Conservation (phyloP, 2,113 vertebrate species). For the Rhea americana region DNA sequence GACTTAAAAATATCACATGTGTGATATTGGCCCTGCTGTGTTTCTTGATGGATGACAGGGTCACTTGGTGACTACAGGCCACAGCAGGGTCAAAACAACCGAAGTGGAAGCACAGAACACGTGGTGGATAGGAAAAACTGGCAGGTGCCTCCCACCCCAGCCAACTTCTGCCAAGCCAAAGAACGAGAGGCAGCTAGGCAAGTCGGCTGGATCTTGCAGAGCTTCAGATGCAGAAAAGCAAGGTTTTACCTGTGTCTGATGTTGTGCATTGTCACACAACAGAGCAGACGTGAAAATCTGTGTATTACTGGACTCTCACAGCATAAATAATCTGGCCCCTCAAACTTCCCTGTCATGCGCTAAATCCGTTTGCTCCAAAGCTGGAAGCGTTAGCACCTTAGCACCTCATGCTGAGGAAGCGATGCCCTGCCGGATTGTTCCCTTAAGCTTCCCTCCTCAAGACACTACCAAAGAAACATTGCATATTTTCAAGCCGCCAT, state of each 20-base stretch:
- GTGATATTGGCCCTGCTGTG: conserved; percentile 19
- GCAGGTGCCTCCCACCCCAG: not conserved
- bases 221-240: not conserved
- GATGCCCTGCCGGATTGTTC: not conserved
- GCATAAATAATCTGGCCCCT: not conserved
- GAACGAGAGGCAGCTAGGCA: not conserved
- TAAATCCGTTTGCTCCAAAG: not conserved
- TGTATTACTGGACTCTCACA: not conserved
- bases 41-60: conserved; percentile 31
- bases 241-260: not conserved
- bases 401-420: not conserved
- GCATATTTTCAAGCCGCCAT: not conserved
- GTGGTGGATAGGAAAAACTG: not conserved
- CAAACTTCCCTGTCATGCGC: not conserved
- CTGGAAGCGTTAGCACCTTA: accelerated
- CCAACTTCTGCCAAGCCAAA: not conserved
- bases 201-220: not conserved
- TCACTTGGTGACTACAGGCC: conserved; percentile 11
- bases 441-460: not conserved
- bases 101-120: not conserved
- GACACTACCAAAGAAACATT: not conserved
- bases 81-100: too few species aligned
- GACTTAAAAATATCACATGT: not conserved
- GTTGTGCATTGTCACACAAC: not conserved
- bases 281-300: accelerated